Conservation (phyloP, 2,797 vertebrate genomes). For the Melopsittacus undulatus region DNA sequence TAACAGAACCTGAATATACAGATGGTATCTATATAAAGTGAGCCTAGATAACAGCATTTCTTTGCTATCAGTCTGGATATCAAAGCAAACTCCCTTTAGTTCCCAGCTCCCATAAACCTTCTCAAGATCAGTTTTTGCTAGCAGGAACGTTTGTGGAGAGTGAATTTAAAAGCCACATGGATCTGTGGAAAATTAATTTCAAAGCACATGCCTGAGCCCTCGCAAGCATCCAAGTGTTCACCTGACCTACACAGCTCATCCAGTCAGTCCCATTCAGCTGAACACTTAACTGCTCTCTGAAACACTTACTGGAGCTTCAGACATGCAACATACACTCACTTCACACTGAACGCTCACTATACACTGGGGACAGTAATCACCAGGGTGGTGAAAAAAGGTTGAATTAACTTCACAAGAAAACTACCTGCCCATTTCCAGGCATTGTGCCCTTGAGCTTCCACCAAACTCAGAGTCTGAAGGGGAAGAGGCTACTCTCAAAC, state of each 20-base stretch:
- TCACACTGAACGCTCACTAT: neutral
- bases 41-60: neutral
- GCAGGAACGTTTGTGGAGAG: neutral
- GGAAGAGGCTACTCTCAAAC: neutral
- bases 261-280: neutral
- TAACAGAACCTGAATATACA: neutral
- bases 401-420: neutral
- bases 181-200: neutral
- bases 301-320: neutral
- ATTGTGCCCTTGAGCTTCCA: neutral
- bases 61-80: neutral
- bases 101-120: neutral
- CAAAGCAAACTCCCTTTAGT: neutral
- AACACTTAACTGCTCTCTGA: neutral
- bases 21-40: fast-evolving
- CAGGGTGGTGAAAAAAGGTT: neutral
- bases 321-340: fast-evolving
- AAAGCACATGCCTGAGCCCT: neutral
- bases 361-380: neutral
- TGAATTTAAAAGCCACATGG: constrained; percentile 18
- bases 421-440: neutral
- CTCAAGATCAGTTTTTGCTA: neutral
- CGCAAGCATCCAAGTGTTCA: neutral
- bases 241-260: fast-evolving
- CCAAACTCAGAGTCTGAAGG: neutral